Conservation (phyloP, 64 coral and sea anemone genomes). For the Dendronephthya gigantea region DNA sequence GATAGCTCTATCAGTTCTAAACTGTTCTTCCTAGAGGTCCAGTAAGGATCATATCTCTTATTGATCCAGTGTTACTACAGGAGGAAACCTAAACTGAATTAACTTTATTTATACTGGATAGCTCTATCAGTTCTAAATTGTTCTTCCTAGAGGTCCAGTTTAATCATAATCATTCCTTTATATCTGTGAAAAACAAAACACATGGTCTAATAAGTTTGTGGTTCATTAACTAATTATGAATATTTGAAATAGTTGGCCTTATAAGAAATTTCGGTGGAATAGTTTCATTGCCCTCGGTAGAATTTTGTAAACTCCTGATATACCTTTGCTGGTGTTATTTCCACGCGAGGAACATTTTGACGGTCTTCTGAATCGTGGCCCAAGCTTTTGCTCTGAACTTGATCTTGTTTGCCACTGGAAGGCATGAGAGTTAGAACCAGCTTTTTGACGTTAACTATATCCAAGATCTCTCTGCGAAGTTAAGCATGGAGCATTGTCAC, state of each 20-base stretch:
- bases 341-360: slow-evolving; percentile 61
- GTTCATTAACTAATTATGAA: too few relatives aligned
- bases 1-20: not conserved
- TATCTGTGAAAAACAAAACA: slow-evolving; percentile 42
- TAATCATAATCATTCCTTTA: slow-evolving; percentile 75
- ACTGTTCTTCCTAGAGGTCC: not conserved
- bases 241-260: too few relatives aligned
- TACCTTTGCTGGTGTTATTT: slow-evolving; percentile 70
- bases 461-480: too few relatives aligned
- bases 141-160: too few relatives aligned
- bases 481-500: slow-evolving; percentile 40
- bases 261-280: too few relatives aligned
- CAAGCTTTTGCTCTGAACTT: slow-evolving; percentile 62
- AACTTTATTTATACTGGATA: too few relatives aligned
- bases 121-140: too few relatives aligned
- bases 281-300: not conserved
- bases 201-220: not conserved
- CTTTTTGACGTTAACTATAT: too few relatives aligned
- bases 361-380: slow-evolving; percentile 70
- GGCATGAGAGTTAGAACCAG: not conserved
- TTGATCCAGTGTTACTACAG: slow-evolving; percentile 47
- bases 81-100: slow-evolving; percentile 60
- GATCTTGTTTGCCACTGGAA: slow-evolving; percentile 86
- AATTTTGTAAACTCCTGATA: not conserved
- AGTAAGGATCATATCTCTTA: not conserved